Evolutionary conservation across 35 echinoderm and acorn worm genomes (phyloP).

Genomic region (Acanthaster planci): DNA sequence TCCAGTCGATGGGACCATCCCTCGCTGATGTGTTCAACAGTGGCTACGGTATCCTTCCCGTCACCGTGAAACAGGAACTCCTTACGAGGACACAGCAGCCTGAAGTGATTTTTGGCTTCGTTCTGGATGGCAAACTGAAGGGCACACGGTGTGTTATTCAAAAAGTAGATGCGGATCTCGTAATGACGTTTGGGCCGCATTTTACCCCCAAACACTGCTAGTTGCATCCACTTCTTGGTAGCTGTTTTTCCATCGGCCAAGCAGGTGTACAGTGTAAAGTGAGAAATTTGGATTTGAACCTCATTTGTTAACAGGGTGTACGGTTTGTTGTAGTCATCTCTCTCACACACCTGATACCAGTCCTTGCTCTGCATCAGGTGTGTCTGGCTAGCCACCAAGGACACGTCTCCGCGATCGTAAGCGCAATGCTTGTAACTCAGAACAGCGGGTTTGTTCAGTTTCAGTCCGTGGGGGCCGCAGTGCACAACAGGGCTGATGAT

Average conservation of each 20-base stretch:
- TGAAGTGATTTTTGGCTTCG: slow-evolving; percentile 60
- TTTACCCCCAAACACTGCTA: slow-evolving; percentile 72
- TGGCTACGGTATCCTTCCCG: slow-evolving; percentile 51
- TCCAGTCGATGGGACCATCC: slow-evolving; percentile 64
- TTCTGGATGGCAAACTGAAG: slow-evolving; percentile 86
- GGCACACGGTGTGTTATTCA: slow-evolving; percentile 95
- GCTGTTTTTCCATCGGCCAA: slow-evolving; percentile 54
- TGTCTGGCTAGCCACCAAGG: slow-evolving; percentile 80
- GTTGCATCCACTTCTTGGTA: slow-evolving; percentile 89
- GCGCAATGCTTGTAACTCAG: slow-evolving; percentile 91
- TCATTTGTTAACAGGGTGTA: slow-evolving; percentile 61
- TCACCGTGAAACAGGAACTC: slow-evolving; percentile 51
- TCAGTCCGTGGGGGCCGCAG: slow-evolving; percentile 77
- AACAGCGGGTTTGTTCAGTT: slow-evolving; percentile 64
- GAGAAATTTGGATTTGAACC: slow-evolving; percentile 75
- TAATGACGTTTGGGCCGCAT: slow-evolving; percentile 54
- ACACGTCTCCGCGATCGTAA: slow-evolving; percentile 51
- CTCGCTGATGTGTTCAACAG: slow-evolving; percentile 65
- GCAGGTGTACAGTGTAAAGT: slow-evolving; percentile 93
- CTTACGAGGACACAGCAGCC: slow-evolving; percentile 39
- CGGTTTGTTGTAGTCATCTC: slow-evolving; percentile 23
- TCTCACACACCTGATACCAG: slow-evolving; percentile 39
- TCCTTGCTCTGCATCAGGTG: slow-evolving; percentile 68
- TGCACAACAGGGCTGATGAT: slow-evolving; percentile 92
- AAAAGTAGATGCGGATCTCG: slow-evolving; percentile 73